Percentiles rank a stretch among this genome's conserved stretches.
Conservation (phyloP, 2,888 invertebrate species). For the Dryobotodes eremita region DNA sequence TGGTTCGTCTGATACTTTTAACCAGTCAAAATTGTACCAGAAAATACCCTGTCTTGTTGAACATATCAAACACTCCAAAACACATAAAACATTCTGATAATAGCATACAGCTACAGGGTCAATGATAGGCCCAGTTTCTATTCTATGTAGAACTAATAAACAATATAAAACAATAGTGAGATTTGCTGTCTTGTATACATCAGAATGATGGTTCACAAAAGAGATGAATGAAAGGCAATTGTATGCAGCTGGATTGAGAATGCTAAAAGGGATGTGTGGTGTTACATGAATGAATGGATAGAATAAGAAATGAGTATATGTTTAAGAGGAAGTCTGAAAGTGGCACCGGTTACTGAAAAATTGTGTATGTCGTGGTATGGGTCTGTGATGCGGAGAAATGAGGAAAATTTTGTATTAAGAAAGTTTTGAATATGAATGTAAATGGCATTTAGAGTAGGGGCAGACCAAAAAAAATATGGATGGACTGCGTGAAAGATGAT, state of each 20-base stretch:
- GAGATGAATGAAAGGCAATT: not conserved
- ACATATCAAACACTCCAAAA: not conserved
- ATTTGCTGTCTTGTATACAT: not conserved
- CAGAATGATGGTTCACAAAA: not conserved
- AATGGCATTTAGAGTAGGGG: not conserved
- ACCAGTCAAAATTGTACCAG: not conserved
- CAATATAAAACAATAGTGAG: not conserved
- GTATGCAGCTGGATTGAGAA: not conserved
- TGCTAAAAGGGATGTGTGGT: not conserved
- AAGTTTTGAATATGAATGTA: not conserved
- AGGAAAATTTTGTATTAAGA: not conserved
- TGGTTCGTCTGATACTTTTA: not conserved
- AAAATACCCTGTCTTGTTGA: not conserved
- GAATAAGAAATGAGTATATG: not conserved
- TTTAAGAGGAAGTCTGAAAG: not conserved
- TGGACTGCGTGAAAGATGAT: not conserved
- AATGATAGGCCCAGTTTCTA: not conserved
- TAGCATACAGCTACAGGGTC: not conserved
- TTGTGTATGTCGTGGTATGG: not conserved
- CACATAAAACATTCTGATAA: not conserved
- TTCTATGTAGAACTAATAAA: not conserved
- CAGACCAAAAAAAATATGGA: not conserved
- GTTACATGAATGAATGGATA: not conserved
- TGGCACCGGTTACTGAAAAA: not conserved
- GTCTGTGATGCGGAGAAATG: not conserved